phyloP scores from a whole-genome alignment of 2,113 vertebrate species.

The Bufo gargarizans region DNA sequence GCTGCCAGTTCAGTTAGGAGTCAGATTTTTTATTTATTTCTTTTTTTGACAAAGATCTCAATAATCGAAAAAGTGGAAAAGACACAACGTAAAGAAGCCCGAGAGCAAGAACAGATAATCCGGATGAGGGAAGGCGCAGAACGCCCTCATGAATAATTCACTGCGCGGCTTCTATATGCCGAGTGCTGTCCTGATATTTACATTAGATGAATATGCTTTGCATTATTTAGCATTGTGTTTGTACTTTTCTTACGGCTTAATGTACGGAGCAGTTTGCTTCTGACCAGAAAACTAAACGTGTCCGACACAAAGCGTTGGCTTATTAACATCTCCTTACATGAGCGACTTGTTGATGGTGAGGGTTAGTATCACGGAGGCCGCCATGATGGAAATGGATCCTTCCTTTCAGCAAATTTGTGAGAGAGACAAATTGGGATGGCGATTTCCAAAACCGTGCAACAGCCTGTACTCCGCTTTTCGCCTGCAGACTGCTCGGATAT shows the following conservation, averaged over 20 bases:
- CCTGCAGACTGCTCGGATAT: no score
- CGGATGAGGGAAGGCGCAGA: neutral
- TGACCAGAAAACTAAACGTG: neutral
- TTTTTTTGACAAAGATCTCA: neutral
- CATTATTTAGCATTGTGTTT: neutral
- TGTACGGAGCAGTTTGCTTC: neutral
- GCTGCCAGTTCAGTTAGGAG: no score
- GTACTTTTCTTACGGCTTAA: neutral
- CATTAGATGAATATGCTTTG: slow-evolving; percentile 29
- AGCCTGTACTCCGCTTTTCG: no score
- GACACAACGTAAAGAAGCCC: neutral
- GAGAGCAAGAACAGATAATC: neutral
- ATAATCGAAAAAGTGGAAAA: neutral
- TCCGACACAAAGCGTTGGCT: neutral
- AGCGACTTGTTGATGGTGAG: neutral
- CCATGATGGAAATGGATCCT: no score
- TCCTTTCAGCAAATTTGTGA: no score
- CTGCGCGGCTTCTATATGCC: neutral
- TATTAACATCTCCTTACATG: neutral
- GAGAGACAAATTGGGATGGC: no score
- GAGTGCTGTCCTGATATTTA: slow-evolving; percentile 1
- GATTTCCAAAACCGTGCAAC: no score
- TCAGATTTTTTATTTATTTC: no score
- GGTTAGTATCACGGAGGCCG: neutral
- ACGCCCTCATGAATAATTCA: neutral